Evolutionary conservation across 2,113 vertebrate genomes (phyloP), one percentile per base, ranked within the genome.

Genomic region (Mustela lutreola): DNA sequence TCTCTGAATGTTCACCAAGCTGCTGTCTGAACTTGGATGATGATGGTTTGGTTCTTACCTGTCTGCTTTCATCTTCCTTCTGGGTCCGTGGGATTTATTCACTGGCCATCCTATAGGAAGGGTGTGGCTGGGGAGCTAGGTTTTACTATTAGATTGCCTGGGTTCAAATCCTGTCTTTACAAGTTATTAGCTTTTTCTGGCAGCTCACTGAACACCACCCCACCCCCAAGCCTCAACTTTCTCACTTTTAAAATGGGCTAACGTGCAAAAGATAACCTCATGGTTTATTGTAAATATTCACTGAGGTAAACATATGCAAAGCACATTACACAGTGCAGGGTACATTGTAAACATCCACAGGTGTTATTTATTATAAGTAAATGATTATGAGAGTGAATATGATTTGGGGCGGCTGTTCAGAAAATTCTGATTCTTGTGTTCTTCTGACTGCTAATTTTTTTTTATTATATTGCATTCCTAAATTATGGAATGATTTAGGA

Each of bases 401-500:
- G n/a, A 92, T 88, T 79, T 31, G 56, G 88, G 9, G 21, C 15
- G 94, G 45, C 81, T 56, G 31, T 95, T 94, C 36, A 84, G 73
- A 83, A 94, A 93, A 92, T 33, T 78, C 83, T 56, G 16, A 80
- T 56, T 42, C 78, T 90, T 92, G 62, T 71, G 50, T 88, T 96
- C 39, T 96, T 36, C 28, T 48, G 50, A 76, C 67, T 95, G 70
- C 85, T 97, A 85, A 94, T 96, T 96, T 94, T 96, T 96, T 42
- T 42, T 42, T 42, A 87, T 91, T 88, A 97, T 94, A 94, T 90
- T 95, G 39, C 48, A 85, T 93, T 97, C 53, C 94, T 94, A 96
- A 98, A 97, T 97, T 95, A 97, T 95, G 91, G 95, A 81, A 93
- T 97, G 92, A 97, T 97, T 88, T 94, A 91, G 11, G 39, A 91